Conservation (phyloP, 2,888 invertebrate genomes). For the Maniola hyperantus region DNA sequence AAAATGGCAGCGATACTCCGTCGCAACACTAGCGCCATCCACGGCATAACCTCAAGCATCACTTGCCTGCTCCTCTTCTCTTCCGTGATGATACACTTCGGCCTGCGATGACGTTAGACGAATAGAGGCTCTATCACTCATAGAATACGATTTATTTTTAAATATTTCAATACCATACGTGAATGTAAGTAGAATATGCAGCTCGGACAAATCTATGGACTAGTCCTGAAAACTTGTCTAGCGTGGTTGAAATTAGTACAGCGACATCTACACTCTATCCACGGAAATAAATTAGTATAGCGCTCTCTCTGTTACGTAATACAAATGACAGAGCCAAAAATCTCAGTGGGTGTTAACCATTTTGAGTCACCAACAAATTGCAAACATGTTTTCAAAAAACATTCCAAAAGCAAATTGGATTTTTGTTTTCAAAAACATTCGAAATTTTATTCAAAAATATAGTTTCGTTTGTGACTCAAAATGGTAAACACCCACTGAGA, state of each 20-base stretch:
- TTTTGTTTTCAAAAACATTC: no score
- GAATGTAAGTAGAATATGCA: slow-evolving; percentile 8
- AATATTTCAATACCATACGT: slow-evolving; percentile 36
- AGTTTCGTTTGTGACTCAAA: no score
- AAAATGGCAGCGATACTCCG: slow-evolving; percentile 79
- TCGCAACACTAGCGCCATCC: slow-evolving; percentile 76
- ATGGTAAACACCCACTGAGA: no score
- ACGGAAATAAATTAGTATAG: no score
- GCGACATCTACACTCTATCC: background rate
- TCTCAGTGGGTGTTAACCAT: no score
- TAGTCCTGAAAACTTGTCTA: background rate
- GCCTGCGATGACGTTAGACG: slow-evolving; percentile 73
- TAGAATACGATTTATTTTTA: slow-evolving; percentile 36
- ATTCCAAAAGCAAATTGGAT: no score
- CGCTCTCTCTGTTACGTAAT: no score
- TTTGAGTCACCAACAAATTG: no score
- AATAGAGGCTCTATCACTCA: slow-evolving; percentile 28
- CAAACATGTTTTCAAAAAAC: no score
- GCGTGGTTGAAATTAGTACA: background rate
- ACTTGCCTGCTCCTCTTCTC: slow-evolving; percentile 69
- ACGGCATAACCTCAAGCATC: slow-evolving; percentile 73
- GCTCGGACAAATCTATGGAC: slow-evolving; percentile 9
- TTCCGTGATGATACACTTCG: slow-evolving; percentile 66
- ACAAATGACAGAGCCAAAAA: no score
- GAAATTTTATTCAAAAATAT: no score